These are phyloP conservation scores for Buphagus erythrorhynchus DNA, from an alignment of 2,797 vertebrate species.

Conservation along the genomic window DNA sequence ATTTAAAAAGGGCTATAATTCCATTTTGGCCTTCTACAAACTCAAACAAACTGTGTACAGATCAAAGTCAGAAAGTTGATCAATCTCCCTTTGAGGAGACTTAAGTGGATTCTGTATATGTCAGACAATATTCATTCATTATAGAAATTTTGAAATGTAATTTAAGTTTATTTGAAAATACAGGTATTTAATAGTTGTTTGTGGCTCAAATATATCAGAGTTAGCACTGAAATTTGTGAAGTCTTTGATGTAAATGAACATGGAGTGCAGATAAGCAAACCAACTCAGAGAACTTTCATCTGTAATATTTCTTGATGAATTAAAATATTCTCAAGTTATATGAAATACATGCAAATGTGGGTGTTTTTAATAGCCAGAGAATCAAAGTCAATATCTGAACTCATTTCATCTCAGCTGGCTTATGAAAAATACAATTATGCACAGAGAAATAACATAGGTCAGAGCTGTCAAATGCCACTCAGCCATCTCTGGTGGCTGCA, in stretches of 20 bases:
- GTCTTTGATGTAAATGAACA: slow-evolving; percentile 48
- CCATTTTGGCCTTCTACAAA: slow-evolving; percentile 32
- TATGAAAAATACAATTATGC: slow-evolving; percentile 4
- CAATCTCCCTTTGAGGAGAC: slow-evolving; percentile 22
- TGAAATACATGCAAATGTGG: background rate
- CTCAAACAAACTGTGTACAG: background rate
- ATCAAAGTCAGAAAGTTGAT: slow-evolving; percentile 20
- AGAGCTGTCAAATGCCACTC: background rate
- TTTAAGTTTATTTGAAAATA: slow-evolving; percentile 42
- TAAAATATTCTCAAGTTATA: slow-evolving; percentile 5
- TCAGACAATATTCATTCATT: slow-evolving; percentile 45
- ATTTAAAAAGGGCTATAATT: slow-evolving; percentile 32
- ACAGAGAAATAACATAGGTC: background rate
- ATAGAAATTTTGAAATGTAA: slow-evolving; percentile 47
- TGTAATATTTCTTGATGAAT: slow-evolving; percentile 35
- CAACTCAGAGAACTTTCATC: background rate
- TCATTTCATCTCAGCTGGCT: background rate
- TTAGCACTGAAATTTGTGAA: slow-evolving; percentile 4
- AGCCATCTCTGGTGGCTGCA: background rate
- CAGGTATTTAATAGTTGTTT: slow-evolving; percentile 14
- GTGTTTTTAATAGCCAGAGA: background rate
- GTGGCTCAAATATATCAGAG: slow-evolving; percentile 46
- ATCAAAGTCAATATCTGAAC: background rate
- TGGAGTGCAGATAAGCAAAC: background rate
- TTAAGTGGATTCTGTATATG: slow-evolving; percentile 36